Evolutionary conservation across 2,113 vertebrate genomes (phyloP).

Genomic region (Circaetus cinerascens): DNA sequence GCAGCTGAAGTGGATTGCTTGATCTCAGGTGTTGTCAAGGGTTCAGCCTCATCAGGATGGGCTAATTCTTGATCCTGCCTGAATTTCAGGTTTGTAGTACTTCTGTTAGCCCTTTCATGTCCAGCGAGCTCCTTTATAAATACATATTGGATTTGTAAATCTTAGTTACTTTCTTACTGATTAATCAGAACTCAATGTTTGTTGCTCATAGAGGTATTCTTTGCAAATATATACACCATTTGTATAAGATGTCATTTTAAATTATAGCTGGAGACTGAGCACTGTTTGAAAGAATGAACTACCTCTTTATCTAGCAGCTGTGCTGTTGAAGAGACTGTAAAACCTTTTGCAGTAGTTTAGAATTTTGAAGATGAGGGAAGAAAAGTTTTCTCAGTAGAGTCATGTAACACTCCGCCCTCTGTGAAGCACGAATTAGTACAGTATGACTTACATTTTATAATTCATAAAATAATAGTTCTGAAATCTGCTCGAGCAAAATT

Average conservation of each 20-base stretch:
- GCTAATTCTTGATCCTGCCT: background rate
- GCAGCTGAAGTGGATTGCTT: background rate
- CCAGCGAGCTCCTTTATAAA: background rate
- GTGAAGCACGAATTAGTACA: background rate
- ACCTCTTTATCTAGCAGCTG: background rate
- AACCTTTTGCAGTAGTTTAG: background rate
- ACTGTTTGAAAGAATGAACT: background rate
- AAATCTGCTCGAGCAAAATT: background rate
- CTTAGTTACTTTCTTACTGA: background rate
- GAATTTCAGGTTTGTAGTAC: background rate
- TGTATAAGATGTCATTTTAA: background rate
- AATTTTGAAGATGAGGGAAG: background rate
- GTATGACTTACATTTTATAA: background rate
- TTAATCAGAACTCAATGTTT: background rate
- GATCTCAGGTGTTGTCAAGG: background rate
- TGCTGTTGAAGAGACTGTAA: background rate
- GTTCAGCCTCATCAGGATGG: background rate
- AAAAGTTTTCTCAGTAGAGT: background rate
- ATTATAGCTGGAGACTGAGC: background rate
- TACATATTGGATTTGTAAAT: background rate
- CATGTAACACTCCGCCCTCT: background rate
- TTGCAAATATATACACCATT: background rate
- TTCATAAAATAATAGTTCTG: background rate
- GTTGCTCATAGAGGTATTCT: background rate
- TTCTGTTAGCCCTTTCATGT: background rate